Percentiles rank a stretch among this genome's conserved stretches.
phyloP scores from a whole-genome alignment of 2,888 invertebrate genomes.

The Monopis laevigella region DNA sequence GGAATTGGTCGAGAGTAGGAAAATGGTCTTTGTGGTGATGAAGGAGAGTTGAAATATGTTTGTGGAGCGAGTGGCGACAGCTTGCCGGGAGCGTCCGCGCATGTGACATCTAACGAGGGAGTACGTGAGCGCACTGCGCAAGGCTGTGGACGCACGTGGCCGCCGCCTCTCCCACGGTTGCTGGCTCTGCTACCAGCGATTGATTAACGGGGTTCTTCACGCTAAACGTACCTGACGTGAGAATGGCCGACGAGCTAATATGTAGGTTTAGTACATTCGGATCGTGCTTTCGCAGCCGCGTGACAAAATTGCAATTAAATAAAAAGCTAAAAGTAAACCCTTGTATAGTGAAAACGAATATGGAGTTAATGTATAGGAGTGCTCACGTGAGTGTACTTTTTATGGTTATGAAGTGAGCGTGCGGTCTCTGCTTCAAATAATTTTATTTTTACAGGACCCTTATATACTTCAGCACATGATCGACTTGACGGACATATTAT shows the following conservation, averaged over 20 bases:
- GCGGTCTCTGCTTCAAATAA: no score
- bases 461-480: no score
- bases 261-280: constrained; percentile 29
- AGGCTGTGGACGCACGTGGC: constrained; percentile 27
- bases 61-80: neutral
- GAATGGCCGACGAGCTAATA: constrained; percentile 15
- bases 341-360: no score
- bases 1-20: neutral
- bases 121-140: constrained; percentile 14
- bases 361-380: no score
- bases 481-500: no score
- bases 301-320: constrained; percentile 31
- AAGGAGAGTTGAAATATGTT: neutral
- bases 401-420: no score
- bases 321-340: neutral
- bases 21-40: neutral
- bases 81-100: constrained; percentile 9
- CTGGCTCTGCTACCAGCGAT: constrained; percentile 20
- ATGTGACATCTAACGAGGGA: constrained; percentile 13
- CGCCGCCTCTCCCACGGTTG: constrained; percentile 39
- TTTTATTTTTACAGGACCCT: no score
- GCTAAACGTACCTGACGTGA: constrained; percentile 12
- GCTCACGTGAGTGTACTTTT: no score
- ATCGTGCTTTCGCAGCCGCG: constrained; percentile 31
- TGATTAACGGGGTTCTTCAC: constrained; percentile 40